These are phyloP conservation scores for Arion vulgaris DNA, from an alignment of 1,140 invertebrate species.

Conservation along the genomic window DNA sequence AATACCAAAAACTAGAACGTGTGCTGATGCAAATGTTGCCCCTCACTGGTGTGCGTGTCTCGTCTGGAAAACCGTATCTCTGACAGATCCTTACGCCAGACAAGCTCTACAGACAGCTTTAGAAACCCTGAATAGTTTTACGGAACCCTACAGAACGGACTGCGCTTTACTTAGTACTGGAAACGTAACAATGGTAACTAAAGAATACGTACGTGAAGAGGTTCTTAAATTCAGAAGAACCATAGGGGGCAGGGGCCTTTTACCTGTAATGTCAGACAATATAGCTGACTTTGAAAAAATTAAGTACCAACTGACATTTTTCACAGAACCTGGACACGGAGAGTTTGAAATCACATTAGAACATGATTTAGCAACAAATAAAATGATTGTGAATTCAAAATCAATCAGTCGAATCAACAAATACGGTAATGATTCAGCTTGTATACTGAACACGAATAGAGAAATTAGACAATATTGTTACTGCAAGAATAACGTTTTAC, in stretches of 20 bases:
- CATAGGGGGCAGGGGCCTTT: slow-evolving; percentile 85
- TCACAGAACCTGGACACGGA: slow-evolving; percentile 82
- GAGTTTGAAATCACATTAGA: slow-evolving; percentile 83
- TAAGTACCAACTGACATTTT: slow-evolving; percentile 77
- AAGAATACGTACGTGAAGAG: slow-evolving; percentile 72
- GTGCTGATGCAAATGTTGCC: slow-evolving; percentile 88
- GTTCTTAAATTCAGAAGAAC: slow-evolving; percentile 82
- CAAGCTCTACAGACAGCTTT: slow-evolving; percentile 38
- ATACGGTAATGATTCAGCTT: slow-evolving; percentile 85
- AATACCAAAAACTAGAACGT: slow-evolving; percentile 80
- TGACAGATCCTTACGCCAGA: slow-evolving; percentile 23
- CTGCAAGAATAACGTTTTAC: slow-evolving; percentile 37
- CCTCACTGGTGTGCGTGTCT: slow-evolving; percentile 97
- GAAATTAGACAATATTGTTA: slow-evolving; percentile 65
- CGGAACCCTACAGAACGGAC: slow-evolving; percentile 21
- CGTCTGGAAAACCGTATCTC: slow-evolving; percentile 74
- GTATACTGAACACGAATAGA: slow-evolving; percentile 75
- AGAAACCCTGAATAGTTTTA: slow-evolving; percentile 39
- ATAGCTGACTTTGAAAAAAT: slow-evolving; percentile 58
- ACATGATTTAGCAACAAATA: slow-evolving; percentile 77
- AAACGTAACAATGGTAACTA: slow-evolving; percentile 32
- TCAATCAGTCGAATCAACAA: slow-evolving; percentile 91
- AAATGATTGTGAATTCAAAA: slow-evolving; percentile 79
- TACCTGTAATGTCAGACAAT: slow-evolving; percentile 76
- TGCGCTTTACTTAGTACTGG: slow-evolving; percentile 34